Conservation (phyloP, 1,140 invertebrate species). For the Condylostylus longicornis region DNA sequence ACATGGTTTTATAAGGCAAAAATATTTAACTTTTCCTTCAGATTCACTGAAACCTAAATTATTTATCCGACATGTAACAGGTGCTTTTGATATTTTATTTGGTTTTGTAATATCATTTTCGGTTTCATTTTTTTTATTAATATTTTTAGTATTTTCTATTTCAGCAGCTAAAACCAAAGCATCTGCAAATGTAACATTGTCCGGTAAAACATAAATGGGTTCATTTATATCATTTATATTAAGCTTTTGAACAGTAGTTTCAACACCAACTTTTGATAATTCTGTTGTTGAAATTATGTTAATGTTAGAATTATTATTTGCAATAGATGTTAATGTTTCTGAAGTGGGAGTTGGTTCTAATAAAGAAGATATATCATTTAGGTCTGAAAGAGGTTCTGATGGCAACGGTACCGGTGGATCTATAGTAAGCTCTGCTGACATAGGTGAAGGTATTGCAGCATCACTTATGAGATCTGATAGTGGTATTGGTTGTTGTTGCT, state of each 20-base stretch:
- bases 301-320: too few species aligned
- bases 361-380: constrained; percentile 7
- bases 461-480: not conserved
- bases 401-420: not conserved
- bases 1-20: constrained; percentile 12
- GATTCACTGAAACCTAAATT: constrained; percentile 6
- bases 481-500: not conserved
- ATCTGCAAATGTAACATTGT: constrained; percentile 1
- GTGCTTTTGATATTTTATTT: not conserved
- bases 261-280: not conserved
- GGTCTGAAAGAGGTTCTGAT: constrained; percentile 6
- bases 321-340: too few species aligned
- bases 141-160: not conserved
- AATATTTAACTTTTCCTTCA: constrained; percentile 6
- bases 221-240: not conserved
- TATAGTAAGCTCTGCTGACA: not conserved
- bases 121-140: too few species aligned
- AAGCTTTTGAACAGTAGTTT: not conserved
- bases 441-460: not conserved
- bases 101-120: too few species aligned
- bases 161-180: constrained; percentile 7
- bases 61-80: constrained; percentile 4
- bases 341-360: too few species aligned
- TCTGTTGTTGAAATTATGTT: too few species aligned
- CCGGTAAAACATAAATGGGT: not conserved